Percentiles rank a stretch among this genome's conserved stretches.
These are phyloP conservation scores for Drosophila histrio DNA, from an alignment of 2,888 invertebrate genomes.

Conservation along the genomic window DNA sequence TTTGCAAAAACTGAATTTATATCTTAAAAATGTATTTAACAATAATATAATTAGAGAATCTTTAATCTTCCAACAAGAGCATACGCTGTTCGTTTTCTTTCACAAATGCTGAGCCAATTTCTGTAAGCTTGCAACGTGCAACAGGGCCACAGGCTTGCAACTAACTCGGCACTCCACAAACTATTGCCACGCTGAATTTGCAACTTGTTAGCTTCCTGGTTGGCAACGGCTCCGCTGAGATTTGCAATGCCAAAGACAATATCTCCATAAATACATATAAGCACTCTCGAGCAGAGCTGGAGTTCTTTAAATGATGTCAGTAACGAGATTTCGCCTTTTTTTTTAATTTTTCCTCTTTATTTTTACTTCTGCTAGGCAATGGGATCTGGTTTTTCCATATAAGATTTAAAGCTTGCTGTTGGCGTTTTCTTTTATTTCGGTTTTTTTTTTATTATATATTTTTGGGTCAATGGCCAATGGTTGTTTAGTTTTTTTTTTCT, in stretches of 20 bases:
- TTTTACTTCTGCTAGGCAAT: not conserved
- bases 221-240: slow-evolving; percentile 44
- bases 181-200: not conserved
- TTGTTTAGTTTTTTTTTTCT: slow-evolving; percentile 10
- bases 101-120: not conserved
- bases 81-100: not conserved
- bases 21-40: too few species aligned
- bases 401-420: slow-evolving; percentile 9
- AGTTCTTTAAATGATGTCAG: slow-evolving; percentile 65
- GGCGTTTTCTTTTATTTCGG: slow-evolving; percentile 21
- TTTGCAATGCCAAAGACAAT: slow-evolving; percentile 73
- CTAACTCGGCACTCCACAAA: not conserved
- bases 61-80: not conserved
- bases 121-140: not conserved
- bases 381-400: slow-evolving; percentile 62
- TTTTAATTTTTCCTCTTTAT: slow-evolving; percentile 8
- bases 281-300: slow-evolving; percentile 5
- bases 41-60: too few species aligned
- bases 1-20: too few species aligned
- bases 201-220: slow-evolving; percentile 62
- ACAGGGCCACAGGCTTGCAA: not conserved
- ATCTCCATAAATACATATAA: slow-evolving; percentile 63
- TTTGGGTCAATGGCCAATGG: slow-evolving; percentile 63
- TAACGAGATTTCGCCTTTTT: slow-evolving; percentile 42
- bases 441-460: slow-evolving; percentile 26